Evolutionary conservation across 2,888 invertebrate genomes (phyloP), one percentile per base, ranked within the genome.

Genomic region (Bombyx huttoni): DNA sequence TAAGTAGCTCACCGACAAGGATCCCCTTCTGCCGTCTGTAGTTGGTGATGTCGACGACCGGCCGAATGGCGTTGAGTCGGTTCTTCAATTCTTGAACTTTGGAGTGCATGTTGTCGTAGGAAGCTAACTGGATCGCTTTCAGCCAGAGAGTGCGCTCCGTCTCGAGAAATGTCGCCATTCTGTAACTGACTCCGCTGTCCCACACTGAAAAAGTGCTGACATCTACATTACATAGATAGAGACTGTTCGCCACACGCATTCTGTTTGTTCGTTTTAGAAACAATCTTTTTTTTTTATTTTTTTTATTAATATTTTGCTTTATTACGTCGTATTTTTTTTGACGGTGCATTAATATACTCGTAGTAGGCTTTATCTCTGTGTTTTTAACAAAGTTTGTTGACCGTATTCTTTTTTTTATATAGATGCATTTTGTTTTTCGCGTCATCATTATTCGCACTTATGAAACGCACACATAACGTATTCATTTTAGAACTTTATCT

Each of bases 101-200:
- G 34, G 93, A 91, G 64, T 94, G 91, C 68, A 98, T 91, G 60
- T 93, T 92, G 55, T 94, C 93, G 75, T 96, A 97, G 55, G 97
- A 95, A 9, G 97, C 96, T 62, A 92, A 88, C 68, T 95, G 92
- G 57, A 98, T 92, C 7, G 94, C 92, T 72, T 95, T 93, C 63
- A 97, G 76, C 98, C 98, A 98, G 49, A 94, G 90, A 58, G 94
- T 92, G 24, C 98, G 90, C 65, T 98, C 98, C 9, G 91, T 89
- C 67, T 96, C 94, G 24, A 94, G 92, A 54, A 91, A 90, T 7
- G 97, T 93, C 7, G 94, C 94, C 70, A 98, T 89, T 58, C 94
- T 93, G 79, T 96, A 96, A 59, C 92, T 91, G 13, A 93, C 83
- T 13, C 96, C 96, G 61, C 95, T 96, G 60, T 94, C 94, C 87